Base-by-base conservation (phyloP, 2,888 invertebrate species). In the Polyploca ridens region DNA sequence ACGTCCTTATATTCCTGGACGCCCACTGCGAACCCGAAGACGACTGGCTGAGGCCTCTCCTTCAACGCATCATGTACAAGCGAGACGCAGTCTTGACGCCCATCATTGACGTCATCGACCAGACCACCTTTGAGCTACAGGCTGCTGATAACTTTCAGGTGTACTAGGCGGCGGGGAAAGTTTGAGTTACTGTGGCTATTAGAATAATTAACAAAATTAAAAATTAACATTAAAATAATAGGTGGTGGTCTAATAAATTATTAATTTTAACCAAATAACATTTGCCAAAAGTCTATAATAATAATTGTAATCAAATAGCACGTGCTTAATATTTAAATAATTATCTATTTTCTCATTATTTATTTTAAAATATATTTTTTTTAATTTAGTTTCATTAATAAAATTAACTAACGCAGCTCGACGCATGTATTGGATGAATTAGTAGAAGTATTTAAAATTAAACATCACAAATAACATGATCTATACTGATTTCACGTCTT, bases 51-150 rank as follows among this genome's bases (percentile, higher is more conserved):
- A 97, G 99, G 82, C 99, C 99, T 0, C 89, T 99, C 62, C 93
- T 99, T 73, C 95, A 97, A 68, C 94, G 98, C 19, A 62, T 79
- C 14, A 44, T 63, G 6, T 78, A 83, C 78, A 96, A 98, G 67
- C 93, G 96, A 1, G 96, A 95, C 33, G 96, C 97, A 6, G 97
- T 98, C 0, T 91, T 98, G 64, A 97, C 98, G 74, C 99, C 99
- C 10, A 97, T 98, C 67, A 99, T 99, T 72, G 99, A 99, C 92
- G 97, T 97, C 41, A 97, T 99, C 71, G 97, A 97, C 86, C 84
- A 97, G 77, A 95, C 96, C 74, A 96, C 95, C n/a, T 95, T 98
- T 84, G 95, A 95, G 64, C 68, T 90, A 1, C 82, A 90, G 10
- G 84, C 83, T 0, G 78, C 90, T 0, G 82, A 86, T 3, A 69